Percentiles rank a stretch among this genome's conserved stretches.
phyloP scores from a whole-genome alignment of 2,797 vertebrate genomes.

The Anguilla anguilla region DNA sequence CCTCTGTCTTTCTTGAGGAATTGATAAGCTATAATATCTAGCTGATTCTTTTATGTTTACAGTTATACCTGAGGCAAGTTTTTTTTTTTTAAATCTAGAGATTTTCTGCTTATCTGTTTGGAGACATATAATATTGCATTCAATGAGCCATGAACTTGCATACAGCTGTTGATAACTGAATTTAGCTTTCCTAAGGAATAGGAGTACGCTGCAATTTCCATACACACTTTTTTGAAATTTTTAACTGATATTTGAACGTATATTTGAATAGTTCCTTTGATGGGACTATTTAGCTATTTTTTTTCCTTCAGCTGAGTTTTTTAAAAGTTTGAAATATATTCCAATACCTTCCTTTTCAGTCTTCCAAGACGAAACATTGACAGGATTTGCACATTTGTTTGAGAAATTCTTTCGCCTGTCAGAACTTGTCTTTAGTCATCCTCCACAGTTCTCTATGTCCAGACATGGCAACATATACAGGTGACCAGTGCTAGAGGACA shows the following conservation, averaged over 20 bases:
- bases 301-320: neutral
- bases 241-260: neutral
- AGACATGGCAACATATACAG: neutral
- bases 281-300: neutral
- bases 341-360: neutral
- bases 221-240: neutral
- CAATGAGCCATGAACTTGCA: neutral
- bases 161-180: neutral
- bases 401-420: neutral
- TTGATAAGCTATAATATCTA: neutral
- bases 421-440: neutral
- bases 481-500: neutral
- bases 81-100: neutral
- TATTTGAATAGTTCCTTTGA: neutral
- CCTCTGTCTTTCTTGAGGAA: neutral
- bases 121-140: neutral
- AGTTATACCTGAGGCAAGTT: neutral
- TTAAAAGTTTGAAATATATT: neutral
- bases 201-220: neutral
- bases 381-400: neutral
- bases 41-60: neutral
- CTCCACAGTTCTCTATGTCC: neutral
- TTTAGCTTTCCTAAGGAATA: neutral
- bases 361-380: neutral
- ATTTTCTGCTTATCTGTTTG: neutral